Percentiles rank a stretch among this genome's conserved stretches.
Conservation (phyloP, 2,113 vertebrate species). For the Apodemus sylvaticus region DNA sequence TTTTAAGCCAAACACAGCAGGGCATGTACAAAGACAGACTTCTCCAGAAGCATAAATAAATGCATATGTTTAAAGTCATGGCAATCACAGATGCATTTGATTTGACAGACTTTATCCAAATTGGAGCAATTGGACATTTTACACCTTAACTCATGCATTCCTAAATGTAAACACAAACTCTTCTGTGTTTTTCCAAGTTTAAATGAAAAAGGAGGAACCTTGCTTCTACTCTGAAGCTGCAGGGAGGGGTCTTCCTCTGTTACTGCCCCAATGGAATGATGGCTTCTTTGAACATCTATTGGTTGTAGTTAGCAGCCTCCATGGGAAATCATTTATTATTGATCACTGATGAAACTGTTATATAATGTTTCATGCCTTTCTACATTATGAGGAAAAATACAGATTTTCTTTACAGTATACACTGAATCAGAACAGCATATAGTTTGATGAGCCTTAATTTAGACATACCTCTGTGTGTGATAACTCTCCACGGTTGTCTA, state of each 20-base stretch:
- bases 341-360: neutral
- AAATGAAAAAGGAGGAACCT: neutral
- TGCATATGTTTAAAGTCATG: neutral
- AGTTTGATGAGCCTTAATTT: neutral
- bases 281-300: neutral
- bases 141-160: neutral
- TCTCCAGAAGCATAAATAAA: neutral
- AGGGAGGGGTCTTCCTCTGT: accelerated
- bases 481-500: neutral
- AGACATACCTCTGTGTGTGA: neutral
- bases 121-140: neutral
- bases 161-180: neutral
- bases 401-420: neutral
- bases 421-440: neutral
- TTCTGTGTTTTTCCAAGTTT: neutral
- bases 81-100: neutral
- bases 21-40: neutral
- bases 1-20: neutral
- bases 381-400: neutral
- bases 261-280: neutral
- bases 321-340: too few relatives aligned
- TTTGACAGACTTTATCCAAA: neutral
- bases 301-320: neutral
- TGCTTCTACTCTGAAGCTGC: neutral
- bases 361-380: neutral